Evolutionary conservation across 1,140 invertebrate species (phyloP).

Genomic region (Drosophila pallidifrons): DNA sequence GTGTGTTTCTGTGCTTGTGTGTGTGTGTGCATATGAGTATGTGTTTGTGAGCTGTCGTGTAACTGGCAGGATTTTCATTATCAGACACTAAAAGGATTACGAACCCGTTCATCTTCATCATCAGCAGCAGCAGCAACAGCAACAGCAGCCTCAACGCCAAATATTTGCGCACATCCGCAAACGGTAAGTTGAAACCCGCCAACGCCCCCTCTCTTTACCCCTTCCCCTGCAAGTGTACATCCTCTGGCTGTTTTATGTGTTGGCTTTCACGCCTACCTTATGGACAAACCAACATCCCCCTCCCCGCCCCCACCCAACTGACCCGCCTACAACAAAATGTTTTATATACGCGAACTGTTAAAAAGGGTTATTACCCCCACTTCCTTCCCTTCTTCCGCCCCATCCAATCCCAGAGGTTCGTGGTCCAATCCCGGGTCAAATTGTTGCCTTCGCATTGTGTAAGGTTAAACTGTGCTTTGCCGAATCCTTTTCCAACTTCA

Average conservation of each 20-base stretch:
- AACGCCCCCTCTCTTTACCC: neutral
- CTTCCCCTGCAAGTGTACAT: neutral
- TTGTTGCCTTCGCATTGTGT: constrained; percentile 58
- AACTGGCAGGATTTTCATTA: constrained; percentile 71
- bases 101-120: constrained; percentile 76
- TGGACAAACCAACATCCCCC: neutral
- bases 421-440: constrained; percentile 58
- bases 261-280: constrained; percentile 68
- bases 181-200: constrained; percentile 64
- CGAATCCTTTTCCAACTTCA: constrained; percentile 53
- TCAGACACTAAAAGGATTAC: constrained; percentile 79
- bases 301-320: neutral
- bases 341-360: constrained; percentile 47
- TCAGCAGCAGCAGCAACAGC: constrained; percentile 16
- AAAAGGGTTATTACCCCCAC: constrained; percentile 55
- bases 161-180: constrained; percentile 59
- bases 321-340: constrained; percentile 31
- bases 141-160: constrained; percentile 53
- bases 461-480: constrained; percentile 71
- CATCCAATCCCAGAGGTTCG: constrained; percentile 4
- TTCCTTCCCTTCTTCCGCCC: too few relatives aligned
- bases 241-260: constrained; percentile 56
- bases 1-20: too few relatives aligned
- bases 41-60: constrained; percentile 37
- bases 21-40: constrained; percentile 5